Conservation (phyloP, 2,797 vertebrate species). For the Phataginus tricuspis region DNA sequence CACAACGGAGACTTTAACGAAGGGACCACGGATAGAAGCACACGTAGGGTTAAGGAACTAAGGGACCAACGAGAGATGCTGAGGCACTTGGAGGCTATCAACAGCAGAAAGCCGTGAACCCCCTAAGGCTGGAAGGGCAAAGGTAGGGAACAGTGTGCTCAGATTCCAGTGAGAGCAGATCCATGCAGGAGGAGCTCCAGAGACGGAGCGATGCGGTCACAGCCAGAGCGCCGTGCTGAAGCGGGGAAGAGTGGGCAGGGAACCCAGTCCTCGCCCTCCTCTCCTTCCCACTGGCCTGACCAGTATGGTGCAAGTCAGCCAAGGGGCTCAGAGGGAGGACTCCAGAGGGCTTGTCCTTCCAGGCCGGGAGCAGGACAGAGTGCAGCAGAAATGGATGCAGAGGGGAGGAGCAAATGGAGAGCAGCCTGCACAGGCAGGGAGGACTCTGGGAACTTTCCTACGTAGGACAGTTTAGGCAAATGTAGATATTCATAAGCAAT, state of each 20-base stretch:
- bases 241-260: background rate
- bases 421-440: background rate
- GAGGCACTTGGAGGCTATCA: background rate
- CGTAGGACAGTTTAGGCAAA: background rate
- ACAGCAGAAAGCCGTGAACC: background rate
- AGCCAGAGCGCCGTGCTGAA: background rate
- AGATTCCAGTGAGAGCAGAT: background rate
- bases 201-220: background rate
- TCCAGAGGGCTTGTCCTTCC: background rate
- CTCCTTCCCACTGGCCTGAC: background rate
- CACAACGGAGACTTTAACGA: background rate
- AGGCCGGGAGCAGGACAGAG: background rate
- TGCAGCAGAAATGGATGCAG: background rate
- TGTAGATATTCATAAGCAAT: background rate
- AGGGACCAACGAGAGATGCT: background rate
- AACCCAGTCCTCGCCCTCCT: background rate
- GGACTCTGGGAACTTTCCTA: background rate
- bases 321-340: background rate
- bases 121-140: too few species aligned
- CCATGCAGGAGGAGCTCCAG: background rate
- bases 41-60: background rate
- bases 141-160: background rate
- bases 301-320: background rate
- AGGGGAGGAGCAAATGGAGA: background rate
- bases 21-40: background rate